Percentiles rank a stretch among this genome's conserved stretches.
These are phyloP conservation scores for Natrix natrix DNA, from an alignment of 2,797 vertebrate genomes.

Conservation along the genomic window DNA sequence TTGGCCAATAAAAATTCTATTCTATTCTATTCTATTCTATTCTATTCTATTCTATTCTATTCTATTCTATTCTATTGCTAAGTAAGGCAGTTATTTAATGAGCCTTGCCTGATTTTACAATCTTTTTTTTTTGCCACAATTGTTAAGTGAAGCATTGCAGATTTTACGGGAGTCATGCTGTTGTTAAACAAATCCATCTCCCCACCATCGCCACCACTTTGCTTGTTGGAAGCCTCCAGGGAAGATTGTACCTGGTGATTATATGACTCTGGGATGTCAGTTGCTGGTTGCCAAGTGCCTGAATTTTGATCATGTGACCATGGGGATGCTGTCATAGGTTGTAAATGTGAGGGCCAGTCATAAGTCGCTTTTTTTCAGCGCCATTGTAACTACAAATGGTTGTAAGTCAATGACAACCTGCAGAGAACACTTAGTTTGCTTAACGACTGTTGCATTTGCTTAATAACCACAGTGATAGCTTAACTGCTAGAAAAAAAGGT, in stretches of 20 bases:
- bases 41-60: too few relatives aligned
- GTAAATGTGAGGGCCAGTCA: background rate
- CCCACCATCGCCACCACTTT: background rate
- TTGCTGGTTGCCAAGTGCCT: background rate
- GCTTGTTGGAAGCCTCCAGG: background rate
- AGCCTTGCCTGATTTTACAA: background rate
- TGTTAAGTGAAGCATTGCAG: background rate
- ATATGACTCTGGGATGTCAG: background rate
- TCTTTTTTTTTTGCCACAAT: background rate
- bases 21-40: too few relatives aligned
- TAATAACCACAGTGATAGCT: background rate
- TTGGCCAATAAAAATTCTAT: too few relatives aligned
- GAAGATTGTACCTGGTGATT: background rate
- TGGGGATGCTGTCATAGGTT: background rate
- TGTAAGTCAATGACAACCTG: background rate
- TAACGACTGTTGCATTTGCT: background rate
- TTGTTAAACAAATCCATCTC: background rate
- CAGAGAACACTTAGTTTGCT: background rate
- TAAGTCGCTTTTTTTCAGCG: background rate
- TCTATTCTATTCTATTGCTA: background rate
- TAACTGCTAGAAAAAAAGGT: background rate
- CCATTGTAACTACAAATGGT: background rate
- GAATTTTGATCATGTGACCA: background rate
- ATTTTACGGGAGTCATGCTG: background rate
- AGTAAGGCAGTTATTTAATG: background rate